phyloP scores from a whole-genome alignment of 1,140 invertebrate genomes.

The Neomicropteryx cornuta region DNA sequence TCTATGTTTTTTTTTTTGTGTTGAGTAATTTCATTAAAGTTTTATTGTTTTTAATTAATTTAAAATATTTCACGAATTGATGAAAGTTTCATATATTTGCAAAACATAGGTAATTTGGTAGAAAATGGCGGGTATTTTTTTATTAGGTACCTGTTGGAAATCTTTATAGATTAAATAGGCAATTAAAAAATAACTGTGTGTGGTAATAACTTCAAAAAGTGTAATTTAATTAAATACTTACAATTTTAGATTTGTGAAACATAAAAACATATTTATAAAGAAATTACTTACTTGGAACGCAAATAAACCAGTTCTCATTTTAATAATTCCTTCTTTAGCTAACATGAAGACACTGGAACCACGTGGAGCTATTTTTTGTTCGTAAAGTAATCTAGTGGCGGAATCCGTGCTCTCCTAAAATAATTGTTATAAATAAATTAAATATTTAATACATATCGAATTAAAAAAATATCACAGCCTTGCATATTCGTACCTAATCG shows the following conservation, averaged over 20 bases:
- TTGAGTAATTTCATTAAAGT: too few species aligned
- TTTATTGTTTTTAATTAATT: too few species aligned
- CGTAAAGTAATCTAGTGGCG: constrained; percentile 36
- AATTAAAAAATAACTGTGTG: too few species aligned
- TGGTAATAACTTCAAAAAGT: neutral
- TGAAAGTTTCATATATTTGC: too few species aligned
- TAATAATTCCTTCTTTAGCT: constrained; percentile 36
- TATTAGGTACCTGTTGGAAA: too few species aligned
- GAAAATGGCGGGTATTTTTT: too few species aligned
- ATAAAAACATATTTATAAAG: neutral
- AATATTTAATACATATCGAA: neutral
- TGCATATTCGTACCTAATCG: too few species aligned
- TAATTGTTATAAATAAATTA: too few species aligned
- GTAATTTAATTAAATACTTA: neutral
- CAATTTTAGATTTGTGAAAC: neutral
- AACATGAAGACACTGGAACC: constrained; percentile 37
- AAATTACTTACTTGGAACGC: constrained; percentile 35
- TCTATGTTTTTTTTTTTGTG: too few species aligned
- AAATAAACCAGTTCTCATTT: constrained; percentile 38
- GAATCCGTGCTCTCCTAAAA: constrained; percentile 39
- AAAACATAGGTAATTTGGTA: too few species aligned
- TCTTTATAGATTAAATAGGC: too few species aligned
- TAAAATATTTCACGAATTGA: too few species aligned
- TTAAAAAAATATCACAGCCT: neutral
- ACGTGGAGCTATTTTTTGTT: constrained; percentile 38